Conservation (phyloP, 2,113 vertebrate genomes). For the Hypocryptadius cinnamomeus region DNA sequence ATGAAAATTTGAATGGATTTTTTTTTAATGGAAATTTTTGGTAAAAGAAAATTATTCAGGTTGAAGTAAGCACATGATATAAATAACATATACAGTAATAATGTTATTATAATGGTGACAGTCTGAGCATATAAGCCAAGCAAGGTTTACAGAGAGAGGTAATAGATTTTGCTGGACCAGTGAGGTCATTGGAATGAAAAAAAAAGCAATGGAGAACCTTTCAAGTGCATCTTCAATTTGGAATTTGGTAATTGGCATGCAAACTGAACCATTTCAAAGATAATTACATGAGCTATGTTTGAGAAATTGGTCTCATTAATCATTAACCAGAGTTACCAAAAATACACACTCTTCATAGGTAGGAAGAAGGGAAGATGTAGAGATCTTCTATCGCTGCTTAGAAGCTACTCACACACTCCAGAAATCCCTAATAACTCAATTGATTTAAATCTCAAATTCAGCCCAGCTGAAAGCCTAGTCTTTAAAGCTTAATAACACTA, state of each 20-base stretch:
- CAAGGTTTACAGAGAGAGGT: neutral
- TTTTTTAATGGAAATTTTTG: neutral
- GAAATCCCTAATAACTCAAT: neutral
- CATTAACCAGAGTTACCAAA: neutral
- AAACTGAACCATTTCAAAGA: constrained; percentile 4
- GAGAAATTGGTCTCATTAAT: neutral
- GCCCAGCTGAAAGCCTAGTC: neutral
- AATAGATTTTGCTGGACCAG: neutral
- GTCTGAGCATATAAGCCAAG: neutral
- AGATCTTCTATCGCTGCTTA: neutral
- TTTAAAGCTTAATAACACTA: neutral
- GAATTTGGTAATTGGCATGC: neutral
- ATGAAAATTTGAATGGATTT: no score
- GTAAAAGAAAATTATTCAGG: neutral
- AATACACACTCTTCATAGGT: neutral
- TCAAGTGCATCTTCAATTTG: neutral
- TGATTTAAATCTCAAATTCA: neutral
- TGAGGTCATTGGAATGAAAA: neutral
- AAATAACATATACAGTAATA: neutral
- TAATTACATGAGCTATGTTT: neutral
- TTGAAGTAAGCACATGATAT: neutral
- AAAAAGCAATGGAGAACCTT: neutral
- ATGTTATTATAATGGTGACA: neutral
- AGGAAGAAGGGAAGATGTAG: neutral
- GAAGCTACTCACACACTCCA: neutral